Conservation (phyloP, 1,140 invertebrate genomes). For the Leptinotarsa lineolata region DNA sequence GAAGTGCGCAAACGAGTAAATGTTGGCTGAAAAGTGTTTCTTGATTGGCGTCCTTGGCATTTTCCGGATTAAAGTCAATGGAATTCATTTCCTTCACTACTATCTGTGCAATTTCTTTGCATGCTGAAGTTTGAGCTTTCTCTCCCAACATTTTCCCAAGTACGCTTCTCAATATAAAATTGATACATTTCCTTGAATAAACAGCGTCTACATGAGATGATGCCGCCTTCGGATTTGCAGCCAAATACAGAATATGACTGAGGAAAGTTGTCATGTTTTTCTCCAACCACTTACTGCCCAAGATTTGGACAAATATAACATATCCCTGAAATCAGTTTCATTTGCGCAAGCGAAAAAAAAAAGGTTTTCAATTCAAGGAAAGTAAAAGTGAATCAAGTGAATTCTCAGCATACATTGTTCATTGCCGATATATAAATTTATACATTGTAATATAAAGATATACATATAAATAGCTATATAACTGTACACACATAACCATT, state of each 20-base stretch:
- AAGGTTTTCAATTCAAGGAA: background rate
- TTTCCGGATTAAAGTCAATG: conserved; percentile 88
- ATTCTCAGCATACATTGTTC: too few species aligned
- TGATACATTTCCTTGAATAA: conserved; percentile 96
- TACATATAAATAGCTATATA: too few species aligned
- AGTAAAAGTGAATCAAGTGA: too few species aligned
- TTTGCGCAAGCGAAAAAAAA: conserved; percentile 15
- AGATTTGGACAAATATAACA: conserved; percentile 89
- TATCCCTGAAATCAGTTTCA: conserved; percentile 73
- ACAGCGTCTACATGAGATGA: conserved; percentile 96
- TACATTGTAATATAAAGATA: too few species aligned
- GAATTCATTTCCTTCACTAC: conserved; percentile 94
- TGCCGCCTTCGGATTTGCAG: conserved; percentile 90
- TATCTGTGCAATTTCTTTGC: conserved; percentile 91
- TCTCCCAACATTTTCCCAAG: conserved; percentile 94
- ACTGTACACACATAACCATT: too few species aligned
- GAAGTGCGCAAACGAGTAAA: conserved; percentile 89
- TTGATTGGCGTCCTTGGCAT: conserved; percentile 86
- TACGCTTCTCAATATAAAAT: conserved; percentile 90
- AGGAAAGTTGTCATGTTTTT: conserved; percentile 85
- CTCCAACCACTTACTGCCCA: conserved; percentile 94
- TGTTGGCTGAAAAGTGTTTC: conserved; percentile 93
- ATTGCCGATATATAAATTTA: too few species aligned
- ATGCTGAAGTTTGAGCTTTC: conserved; percentile 93
- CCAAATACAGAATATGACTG: conserved; percentile 88